Evolutionary conservation across 2,797 vertebrate species (phyloP), one percentile per base, ranked within the genome.

Genomic region (Lepus townsendii): DNA sequence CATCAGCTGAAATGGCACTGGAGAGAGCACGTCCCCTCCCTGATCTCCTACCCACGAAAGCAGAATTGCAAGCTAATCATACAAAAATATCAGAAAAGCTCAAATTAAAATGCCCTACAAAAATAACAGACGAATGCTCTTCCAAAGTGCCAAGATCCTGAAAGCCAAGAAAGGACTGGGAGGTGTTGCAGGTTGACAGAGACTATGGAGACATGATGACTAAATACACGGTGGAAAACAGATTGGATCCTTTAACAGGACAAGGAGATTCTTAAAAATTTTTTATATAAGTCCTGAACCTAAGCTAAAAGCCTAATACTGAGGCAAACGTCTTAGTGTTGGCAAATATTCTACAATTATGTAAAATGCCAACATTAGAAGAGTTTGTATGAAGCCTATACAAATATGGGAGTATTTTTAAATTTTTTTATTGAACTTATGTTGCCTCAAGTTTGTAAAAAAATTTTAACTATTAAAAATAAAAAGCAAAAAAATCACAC

Each of bases 391-490:
- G 42, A 75, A 54, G 16, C 12, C 2, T 69, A 66, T 26, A 52
- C 12, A 27, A 62, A 17, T 7, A 83, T 7, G 54, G n/a, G 42
- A 52, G 2, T 84, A 57, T 77, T 96, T 85, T 68, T 76, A 13
- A 73, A 76, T 9, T 94, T 24, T 88, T 88, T 14, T 85, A 30
- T 79, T 82, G 83, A 14, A 88, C 12, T 87, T 90, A 76, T 24
- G 78, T 76, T 57, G 71, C 26, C 65, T 76, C 22, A 60, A 68
- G 72, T 24, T 52, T 71, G 50, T 27, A 10, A 60, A 82, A 92
- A 73, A 57, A 7, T 42, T 47, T 77, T 71, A 89, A 79, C 38
- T 91, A 2, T 88, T 69, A 88, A 75, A 95, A 93, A 62, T 38
- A 52, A 14, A 93, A 80, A 73, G 22, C 42, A 78, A 92, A 87